Conservation (phyloP, 2,888 invertebrate genomes). For the Brachycybe producta region DNA sequence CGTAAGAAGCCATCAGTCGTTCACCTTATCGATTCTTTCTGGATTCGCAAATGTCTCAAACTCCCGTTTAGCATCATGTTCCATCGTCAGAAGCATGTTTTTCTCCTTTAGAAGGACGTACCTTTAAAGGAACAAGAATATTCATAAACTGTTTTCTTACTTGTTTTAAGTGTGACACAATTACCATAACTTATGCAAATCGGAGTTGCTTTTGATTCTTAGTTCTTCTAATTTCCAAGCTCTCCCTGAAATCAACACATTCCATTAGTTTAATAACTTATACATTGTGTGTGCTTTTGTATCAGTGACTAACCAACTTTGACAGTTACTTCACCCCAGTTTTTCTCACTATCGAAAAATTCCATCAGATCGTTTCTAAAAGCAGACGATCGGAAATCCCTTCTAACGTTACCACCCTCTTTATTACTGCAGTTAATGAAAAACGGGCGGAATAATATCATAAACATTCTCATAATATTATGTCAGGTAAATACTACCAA, state of each 20-base stretch:
- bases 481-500: too few relatives aligned
- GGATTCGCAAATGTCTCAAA: slow-evolving; percentile 69
- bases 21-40: slow-evolving; percentile 78
- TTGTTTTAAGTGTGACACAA: too few relatives aligned
- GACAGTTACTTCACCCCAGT: slow-evolving; percentile 64
- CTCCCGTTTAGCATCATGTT: slow-evolving; percentile 55
- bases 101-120: slow-evolving; percentile 80
- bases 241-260: slow-evolving; percentile 42
- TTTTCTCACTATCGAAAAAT: slow-evolving; percentile 74
- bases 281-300: background rate
- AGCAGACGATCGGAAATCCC: too few relatives aligned
- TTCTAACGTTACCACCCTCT: too few relatives aligned
- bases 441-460: too few relatives aligned
- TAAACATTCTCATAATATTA: too few relatives aligned
- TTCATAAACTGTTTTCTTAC: too few relatives aligned
- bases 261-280: background rate
- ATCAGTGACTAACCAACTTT: slow-evolving; percentile 43
- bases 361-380: slow-evolving; percentile 41
- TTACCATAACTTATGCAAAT: slow-evolving; percentile 94
- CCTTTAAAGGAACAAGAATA: too few relatives aligned
- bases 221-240: slow-evolving; percentile 82
- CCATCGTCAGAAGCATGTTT: slow-evolving; percentile 96
- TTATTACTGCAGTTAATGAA: too few relatives aligned
- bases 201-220: slow-evolving; percentile 83
- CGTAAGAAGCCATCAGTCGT: background rate